Evolutionary conservation across 2,888 invertebrate species (phyloP).

Genomic region (Encarsia formosa): DNA sequence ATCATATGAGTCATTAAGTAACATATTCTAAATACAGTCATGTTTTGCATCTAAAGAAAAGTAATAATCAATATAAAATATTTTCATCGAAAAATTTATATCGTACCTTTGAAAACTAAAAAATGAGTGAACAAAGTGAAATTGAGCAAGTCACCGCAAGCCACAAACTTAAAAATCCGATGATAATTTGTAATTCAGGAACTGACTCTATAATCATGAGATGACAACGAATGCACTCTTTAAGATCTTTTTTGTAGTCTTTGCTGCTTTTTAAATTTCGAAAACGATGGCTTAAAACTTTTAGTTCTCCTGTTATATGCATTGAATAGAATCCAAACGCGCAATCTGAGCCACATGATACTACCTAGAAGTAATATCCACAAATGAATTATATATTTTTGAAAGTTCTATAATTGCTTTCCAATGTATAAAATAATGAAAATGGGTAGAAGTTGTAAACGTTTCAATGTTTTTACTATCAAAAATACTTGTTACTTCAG

Average conservation of each 20-base stretch:
- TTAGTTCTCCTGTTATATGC: conserved; percentile 33
- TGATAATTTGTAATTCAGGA: conserved; percentile 30
- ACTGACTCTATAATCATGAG: conserved; percentile 24
- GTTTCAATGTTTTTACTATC: no score
- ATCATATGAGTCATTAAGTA: conserved; percentile 7
- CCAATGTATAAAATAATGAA: no score
- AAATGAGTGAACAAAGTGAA: conserved; percentile 34
- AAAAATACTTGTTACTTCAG: no score
- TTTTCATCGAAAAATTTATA: neutral
- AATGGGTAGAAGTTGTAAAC: no score
- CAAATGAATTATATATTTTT: no score
- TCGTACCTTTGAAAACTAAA: conserved; percentile 27
- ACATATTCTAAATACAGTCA: neutral
- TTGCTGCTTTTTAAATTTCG: conserved; percentile 9
- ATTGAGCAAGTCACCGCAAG: conserved; percentile 32
- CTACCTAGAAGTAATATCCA: conserved; percentile 12
- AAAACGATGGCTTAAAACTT: conserved; percentile 26
- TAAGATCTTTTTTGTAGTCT: conserved; percentile 22
- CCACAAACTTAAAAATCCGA: conserved; percentile 34
- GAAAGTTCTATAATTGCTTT: no score
- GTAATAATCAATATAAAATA: neutral
- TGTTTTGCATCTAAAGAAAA: conserved; percentile 1
- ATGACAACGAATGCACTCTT: conserved; percentile 27
- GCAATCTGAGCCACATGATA: conserved; percentile 28
- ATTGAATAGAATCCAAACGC: conserved; percentile 35